Evolutionary conservation across 2,888 invertebrate genomes (phyloP).

Genomic region (Hyles lineata): DNA sequence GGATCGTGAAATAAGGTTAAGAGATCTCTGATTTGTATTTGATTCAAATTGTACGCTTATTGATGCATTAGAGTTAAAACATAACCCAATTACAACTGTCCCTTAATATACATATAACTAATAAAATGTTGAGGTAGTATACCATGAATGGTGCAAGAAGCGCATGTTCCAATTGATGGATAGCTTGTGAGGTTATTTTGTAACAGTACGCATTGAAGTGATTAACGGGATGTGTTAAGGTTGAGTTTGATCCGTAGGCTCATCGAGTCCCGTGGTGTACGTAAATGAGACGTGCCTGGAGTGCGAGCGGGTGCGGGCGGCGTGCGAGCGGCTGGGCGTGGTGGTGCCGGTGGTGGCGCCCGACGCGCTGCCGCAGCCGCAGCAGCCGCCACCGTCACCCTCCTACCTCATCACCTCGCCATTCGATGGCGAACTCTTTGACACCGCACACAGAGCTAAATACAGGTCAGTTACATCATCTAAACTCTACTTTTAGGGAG

Average conservation of each 20-base stretch:
- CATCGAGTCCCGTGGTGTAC: conserved; percentile 74
- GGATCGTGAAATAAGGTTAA: neutral
- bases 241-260: conserved; percentile 59
- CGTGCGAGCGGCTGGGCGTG: conserved; percentile 78
- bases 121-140: too few relatives aligned
- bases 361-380: conserved; percentile 70
- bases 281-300: conserved; percentile 78
- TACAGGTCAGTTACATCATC: conserved; percentile 66
- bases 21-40: neutral
- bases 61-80: neutral
- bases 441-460: conserved; percentile 86
- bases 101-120: neutral
- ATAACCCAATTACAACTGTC: neutral
- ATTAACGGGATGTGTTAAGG: neutral
- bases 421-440: conserved; percentile 90
- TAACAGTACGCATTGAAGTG: neutral
- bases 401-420: conserved; percentile 87
- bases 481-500: conserved; percentile 22
- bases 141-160: neutral
- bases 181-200: neutral
- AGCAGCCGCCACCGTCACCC: conserved; percentile 67
- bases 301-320: conserved; percentile 80
- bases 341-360: conserved; percentile 73
- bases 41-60: neutral
- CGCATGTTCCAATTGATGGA: neutral